Evolutionary conservation across 2,113 vertebrate genomes (phyloP).

Genomic region (Lepisosteus osseus): DNA sequence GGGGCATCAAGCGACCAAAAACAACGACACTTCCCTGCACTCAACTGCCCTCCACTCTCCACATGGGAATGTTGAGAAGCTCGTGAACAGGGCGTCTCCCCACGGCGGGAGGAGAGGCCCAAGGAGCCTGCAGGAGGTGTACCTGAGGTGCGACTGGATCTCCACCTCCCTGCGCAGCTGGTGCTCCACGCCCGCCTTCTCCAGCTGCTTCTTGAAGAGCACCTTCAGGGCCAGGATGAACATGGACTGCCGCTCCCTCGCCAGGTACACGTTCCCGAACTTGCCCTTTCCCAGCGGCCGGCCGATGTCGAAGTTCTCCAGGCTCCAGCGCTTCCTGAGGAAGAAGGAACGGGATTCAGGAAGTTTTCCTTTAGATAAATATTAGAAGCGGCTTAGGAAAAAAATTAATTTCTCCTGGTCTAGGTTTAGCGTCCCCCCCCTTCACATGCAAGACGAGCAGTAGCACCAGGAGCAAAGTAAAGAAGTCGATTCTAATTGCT

Average conservation of each 20-base stretch:
- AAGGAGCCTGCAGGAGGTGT: constrained; percentile 12
- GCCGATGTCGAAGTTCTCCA: constrained; percentile 95
- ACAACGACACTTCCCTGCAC: too few relatives aligned
- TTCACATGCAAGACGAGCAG: too few relatives aligned
- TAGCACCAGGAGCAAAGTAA: too few relatives aligned
- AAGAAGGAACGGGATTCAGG: not conserved
- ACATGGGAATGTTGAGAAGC: too few relatives aligned
- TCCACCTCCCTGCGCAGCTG: constrained; percentile 92
- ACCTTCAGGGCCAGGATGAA: constrained; percentile 95
- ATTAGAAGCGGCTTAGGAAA: not conserved
- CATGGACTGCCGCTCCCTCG: constrained; percentile 85
- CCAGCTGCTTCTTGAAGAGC: constrained; percentile 90
- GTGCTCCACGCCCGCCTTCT: constrained; percentile 92
- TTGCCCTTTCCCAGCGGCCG: constrained; percentile 92
- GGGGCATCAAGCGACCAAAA: too few relatives aligned
- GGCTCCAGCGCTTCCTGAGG: constrained; percentile 80
- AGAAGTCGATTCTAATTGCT: too few relatives aligned
- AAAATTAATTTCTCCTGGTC: too few relatives aligned
- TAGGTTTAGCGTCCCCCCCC: too few relatives aligned
- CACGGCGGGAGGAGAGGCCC: too few relatives aligned
- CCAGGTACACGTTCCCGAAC: constrained; percentile 96
- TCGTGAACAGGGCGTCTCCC: too few relatives aligned
- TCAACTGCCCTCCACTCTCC: too few relatives aligned
- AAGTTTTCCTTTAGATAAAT: too few relatives aligned
- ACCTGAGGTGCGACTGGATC: constrained; percentile 97